These are phyloP conservation scores for Zosterops japonicus DNA, from an alignment of 2,113 vertebrate species.

Conservation along the genomic window DNA sequence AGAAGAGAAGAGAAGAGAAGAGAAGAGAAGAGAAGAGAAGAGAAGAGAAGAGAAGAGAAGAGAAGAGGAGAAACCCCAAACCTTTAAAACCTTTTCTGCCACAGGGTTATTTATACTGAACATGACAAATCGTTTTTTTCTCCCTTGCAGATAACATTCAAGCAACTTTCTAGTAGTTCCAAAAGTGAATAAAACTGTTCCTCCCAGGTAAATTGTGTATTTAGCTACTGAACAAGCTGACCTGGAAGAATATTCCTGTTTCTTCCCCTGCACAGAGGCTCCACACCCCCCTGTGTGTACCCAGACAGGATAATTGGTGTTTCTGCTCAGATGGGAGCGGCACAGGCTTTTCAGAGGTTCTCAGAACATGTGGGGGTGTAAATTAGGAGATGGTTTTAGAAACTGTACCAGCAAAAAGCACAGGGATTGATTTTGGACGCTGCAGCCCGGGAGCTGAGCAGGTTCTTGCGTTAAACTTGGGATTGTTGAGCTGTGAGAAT, in stretches of 20 bases:
- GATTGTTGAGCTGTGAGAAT: not conserved
- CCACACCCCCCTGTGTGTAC: not conserved
- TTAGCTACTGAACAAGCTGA: not conserved
- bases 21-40: too few species aligned
- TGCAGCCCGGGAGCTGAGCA: not conserved
- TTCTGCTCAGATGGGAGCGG: constrained; percentile 35
- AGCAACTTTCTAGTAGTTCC: not conserved
- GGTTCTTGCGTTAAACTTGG: not conserved
- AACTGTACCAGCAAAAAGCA: not conserved
- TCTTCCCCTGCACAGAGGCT: constrained; percentile 53
- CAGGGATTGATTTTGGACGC: not conserved
- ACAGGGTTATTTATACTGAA: not conserved
- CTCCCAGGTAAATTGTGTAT: constrained; percentile 24
- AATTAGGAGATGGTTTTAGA: not conserved
- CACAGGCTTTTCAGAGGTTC: constrained; percentile 6
- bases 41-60: not conserved
- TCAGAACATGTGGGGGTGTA: constrained; percentile 15
- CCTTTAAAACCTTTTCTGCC: not conserved
- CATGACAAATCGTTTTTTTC: not conserved
- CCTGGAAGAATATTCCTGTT: constrained; percentile 25
- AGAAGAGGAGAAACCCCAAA: too few species aligned
- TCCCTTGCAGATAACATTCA: not conserved
- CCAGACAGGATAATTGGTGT: constrained; percentile 71
- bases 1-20: not conserved
- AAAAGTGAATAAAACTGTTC: not conserved